phyloP scores from a whole-genome alignment of 2,888 invertebrate species.

The Heliconius ismenius region DNA sequence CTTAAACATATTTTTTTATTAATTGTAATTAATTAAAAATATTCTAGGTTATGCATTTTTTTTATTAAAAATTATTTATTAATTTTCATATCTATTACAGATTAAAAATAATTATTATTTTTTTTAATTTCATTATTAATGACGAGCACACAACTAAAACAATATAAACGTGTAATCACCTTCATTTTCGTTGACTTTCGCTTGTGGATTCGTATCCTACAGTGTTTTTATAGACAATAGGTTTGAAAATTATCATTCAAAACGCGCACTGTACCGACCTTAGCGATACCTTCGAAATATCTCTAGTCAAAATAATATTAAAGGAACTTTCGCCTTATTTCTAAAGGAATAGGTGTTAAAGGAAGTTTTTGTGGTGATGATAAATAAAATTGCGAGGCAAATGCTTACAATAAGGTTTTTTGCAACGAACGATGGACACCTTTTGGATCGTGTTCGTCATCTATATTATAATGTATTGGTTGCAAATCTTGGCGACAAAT shows the following conservation, averaged over 20 bases:
- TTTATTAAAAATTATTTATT: neutral
- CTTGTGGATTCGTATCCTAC: slow-evolving; percentile 52
- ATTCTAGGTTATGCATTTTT: neutral
- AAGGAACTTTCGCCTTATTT: slow-evolving; percentile 26
- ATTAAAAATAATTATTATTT: neutral
- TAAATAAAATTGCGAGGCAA: slow-evolving; percentile 19
- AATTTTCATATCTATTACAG: neutral
- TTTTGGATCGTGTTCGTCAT: slow-evolving; percentile 10
- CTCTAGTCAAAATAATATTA: slow-evolving; percentile 24
- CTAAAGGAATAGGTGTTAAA: neutral
- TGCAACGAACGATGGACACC: slow-evolving; percentile 9
- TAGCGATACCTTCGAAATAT: slow-evolving; percentile 48
- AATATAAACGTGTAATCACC: slow-evolving; percentile 72
- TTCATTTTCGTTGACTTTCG: slow-evolving; percentile 78
- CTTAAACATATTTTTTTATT: neutral
- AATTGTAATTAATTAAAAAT: neutral
- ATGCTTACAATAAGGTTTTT: slow-evolving; percentile 38
- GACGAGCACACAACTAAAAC: slow-evolving; percentile 48
- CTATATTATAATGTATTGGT: neutral
- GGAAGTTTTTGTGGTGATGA: neutral
- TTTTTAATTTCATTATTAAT: slow-evolving; percentile 14
- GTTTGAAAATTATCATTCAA: slow-evolving; percentile 63
- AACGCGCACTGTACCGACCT: slow-evolving; percentile 65
- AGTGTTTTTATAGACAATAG: slow-evolving; percentile 76
- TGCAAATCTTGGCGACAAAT: neutral